A percentile compares a stretch with the other conserved stretches of the same genome.
These are phyloP conservation scores for Neodiprion fabricii DNA, from an alignment of 1,140 invertebrate genomes.

Conservation along the genomic window DNA sequence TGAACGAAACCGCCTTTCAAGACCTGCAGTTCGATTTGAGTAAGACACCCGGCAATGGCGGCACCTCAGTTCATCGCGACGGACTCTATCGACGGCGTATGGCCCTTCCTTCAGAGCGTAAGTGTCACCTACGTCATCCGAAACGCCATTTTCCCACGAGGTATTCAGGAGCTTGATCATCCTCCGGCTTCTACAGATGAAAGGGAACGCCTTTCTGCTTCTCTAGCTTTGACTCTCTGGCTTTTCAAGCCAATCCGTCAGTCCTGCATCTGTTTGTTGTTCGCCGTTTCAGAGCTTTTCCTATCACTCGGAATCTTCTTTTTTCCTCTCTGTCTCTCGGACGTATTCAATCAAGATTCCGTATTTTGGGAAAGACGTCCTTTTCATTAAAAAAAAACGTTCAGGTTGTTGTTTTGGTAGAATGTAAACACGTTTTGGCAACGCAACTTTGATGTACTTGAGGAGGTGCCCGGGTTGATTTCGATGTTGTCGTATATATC, in stretches of 20 bases:
- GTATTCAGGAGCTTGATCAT: background rate
- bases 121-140: slow-evolving; percentile 29
- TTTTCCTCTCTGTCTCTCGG: too few species aligned
- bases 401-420: too few species aligned
- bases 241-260: slow-evolving; percentile 10
- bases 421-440: too few species aligned
- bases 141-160: too few species aligned
- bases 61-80: slow-evolving; percentile 38
- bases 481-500: too few species aligned
- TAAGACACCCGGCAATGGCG: slow-evolving; percentile 21
- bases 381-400: too few species aligned
- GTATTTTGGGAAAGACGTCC: too few species aligned
- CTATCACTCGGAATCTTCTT: background rate
- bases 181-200: background rate
- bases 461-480: too few species aligned
- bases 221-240: background rate
- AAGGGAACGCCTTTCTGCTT: background rate
- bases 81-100: slow-evolving; percentile 51
- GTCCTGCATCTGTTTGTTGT: slow-evolving; percentile 18
- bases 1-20: too few species aligned
- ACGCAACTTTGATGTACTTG: too few species aligned
- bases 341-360: too few species aligned
- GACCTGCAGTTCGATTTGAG: too few species aligned
- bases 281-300: background rate
- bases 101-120: slow-evolving; percentile 56